Evolutionary conservation across 1,140 invertebrate genomes (phyloP).

Genomic region (Eurytemora carolleeae): DNA sequence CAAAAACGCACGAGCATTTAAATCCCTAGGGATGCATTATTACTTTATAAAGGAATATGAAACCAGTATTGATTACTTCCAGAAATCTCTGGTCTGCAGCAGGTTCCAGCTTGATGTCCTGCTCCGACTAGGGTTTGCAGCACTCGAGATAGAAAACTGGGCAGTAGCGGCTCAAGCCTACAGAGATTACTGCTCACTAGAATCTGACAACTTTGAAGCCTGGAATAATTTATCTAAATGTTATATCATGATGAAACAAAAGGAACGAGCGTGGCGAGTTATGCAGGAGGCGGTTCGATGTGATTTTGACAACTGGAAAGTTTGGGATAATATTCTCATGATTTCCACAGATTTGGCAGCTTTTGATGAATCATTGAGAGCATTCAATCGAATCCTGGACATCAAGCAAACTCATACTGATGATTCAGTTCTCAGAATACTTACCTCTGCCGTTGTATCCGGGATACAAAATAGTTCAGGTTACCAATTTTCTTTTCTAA

Average conservation of each 20-base stretch:
- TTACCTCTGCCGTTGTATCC: neutral
- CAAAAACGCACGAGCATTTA: constrained; percentile 53
- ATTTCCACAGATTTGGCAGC: constrained; percentile 47
- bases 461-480: neutral
- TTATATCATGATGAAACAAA: constrained; percentile 67
- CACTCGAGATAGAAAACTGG: constrained; percentile 56
- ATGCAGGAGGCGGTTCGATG: constrained; percentile 73
- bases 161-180: constrained; percentile 62
- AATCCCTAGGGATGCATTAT: constrained; percentile 57
- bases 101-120: constrained; percentile 60
- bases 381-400: constrained; percentile 61
- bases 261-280: constrained; percentile 55
- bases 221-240: constrained; percentile 95
- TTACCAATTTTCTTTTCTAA: too few relatives aligned
- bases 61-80: constrained; percentile 52
- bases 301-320: constrained; percentile 84
- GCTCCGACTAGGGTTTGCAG: constrained; percentile 64
- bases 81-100: constrained; percentile 60
- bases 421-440: neutral
- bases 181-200: constrained; percentile 58
- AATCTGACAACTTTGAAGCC: constrained; percentile 71
- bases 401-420: constrained; percentile 37
- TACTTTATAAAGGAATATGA: constrained; percentile 49
- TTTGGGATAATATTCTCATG: constrained; percentile 85
- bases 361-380: constrained; percentile 44